Percentiles rank a stretch among this genome's conserved stretches.
These are phyloP conservation scores for Barnardius zonarius DNA, from an alignment of 2,113 vertebrate genomes.

Conservation along the genomic window DNA sequence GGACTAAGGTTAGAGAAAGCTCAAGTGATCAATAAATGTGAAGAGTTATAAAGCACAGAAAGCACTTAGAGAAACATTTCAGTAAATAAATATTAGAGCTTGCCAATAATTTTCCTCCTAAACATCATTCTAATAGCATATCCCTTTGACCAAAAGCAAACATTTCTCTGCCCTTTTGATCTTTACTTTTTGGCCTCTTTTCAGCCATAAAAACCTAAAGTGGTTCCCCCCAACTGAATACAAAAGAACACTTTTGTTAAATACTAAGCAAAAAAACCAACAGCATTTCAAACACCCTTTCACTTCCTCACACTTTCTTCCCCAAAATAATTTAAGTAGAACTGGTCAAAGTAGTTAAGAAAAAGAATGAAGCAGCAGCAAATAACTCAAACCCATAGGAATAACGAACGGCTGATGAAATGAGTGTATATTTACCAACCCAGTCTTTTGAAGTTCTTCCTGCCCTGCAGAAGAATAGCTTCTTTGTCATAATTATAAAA, in stretches of 20 bases:
- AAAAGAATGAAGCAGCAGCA: neutral
- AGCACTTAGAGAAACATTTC: slow-evolving; percentile 24
- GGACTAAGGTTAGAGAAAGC: neutral
- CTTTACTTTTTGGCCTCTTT: neutral
- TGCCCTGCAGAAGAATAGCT: neutral
- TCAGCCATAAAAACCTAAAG: neutral
- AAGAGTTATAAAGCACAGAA: neutral
- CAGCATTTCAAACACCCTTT: neutral
- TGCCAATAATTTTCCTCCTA: slow-evolving; percentile 6
- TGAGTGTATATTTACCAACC: neutral
- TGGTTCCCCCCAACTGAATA: neutral
- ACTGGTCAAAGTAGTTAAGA: neutral
- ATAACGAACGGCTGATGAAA: neutral
- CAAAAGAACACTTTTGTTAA: neutral
- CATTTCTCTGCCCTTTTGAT: neutral
- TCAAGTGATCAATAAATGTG: slow-evolving; percentile 30
- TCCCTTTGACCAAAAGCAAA: slow-evolving; percentile 7
- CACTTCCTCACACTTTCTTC: neutral
- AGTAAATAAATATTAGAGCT: slow-evolving; percentile 14
- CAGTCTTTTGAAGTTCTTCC: neutral
- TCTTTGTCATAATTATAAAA: neutral
- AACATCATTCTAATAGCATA: slow-evolving; percentile 17
- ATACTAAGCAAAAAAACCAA: neutral
- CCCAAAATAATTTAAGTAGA: neutral
- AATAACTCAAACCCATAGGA: neutral